Percentiles rank a stretch among this genome's conserved stretches.
Evolutionary conservation across 92 coral and sea anemone species (phyloP).

Genomic region (Porites divaricata): DNA sequence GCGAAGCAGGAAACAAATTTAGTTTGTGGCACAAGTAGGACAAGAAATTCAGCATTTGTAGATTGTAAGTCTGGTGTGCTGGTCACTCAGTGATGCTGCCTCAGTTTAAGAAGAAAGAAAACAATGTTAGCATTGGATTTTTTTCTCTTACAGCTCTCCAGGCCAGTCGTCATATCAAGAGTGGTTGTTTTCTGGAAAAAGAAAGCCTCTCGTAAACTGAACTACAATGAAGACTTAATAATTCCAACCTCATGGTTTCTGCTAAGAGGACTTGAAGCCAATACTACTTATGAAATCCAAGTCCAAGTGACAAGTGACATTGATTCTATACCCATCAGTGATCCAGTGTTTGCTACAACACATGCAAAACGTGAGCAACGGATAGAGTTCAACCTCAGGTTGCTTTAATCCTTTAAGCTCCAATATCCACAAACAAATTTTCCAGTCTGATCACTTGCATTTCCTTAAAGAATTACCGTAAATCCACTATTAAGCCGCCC

Average conservation of each 20-base stretch:
- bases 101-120: too few species aligned
- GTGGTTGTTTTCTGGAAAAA: conserved; percentile 73
- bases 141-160: conserved; percentile 19
- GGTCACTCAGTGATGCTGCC: too few species aligned
- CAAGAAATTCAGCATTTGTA: too few species aligned
- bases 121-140: background rate
- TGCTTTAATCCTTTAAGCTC: too few species aligned
- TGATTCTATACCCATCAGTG: conserved; percentile 61
- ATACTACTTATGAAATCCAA: conserved; percentile 75
- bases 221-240: background rate
- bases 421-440: background rate
- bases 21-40: too few species aligned
- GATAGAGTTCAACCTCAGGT: too few species aligned
- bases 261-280: conserved; percentile 69
- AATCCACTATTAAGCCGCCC: too few species aligned
- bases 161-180: conserved; percentile 8
- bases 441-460: background rate
- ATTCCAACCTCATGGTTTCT: conserved; percentile 3
- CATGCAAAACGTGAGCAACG: conserved; percentile 44
- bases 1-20: too few species aligned
- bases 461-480: background rate
- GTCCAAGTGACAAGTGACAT: conserved; percentile 61
- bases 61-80: too few species aligned
- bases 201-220: conserved; percentile 14
- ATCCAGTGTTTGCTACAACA: conserved; percentile 50